Base-by-base conservation (phyloP, 2,113 vertebrate genomes). In the Hippocampus abdominalis region DNA sequence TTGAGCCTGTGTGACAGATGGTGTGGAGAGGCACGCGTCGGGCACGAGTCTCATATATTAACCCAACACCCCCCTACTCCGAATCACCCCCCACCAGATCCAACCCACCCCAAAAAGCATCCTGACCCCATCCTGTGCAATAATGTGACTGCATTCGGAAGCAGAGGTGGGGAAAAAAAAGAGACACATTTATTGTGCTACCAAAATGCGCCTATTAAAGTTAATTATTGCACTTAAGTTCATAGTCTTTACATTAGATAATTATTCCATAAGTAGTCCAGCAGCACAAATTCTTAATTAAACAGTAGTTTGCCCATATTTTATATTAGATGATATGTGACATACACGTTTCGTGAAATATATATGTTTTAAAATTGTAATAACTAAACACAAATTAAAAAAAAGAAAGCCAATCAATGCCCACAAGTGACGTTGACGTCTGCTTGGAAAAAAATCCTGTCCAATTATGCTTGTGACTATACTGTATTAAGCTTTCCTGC, bases 1-100 rank as follows among this genome's bases (percentile, higher is more conserved):
- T 87, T 89, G 74, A 72, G 81, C 61, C 60, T 0, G 61, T 68
- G 81, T 73, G 83, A 84, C 89, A 89, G 88, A 87, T 88, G 86
- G 87, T 8, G 69, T 9, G 15, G 70, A 57, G 74, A 74, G 78
- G 91, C 91, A 93, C 91, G 91, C 89, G 92, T 64, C 89, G 44
- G 86, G 84, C 92, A 91, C 91, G 89, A 88, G 91, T 69, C 79
- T 62, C 2, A 21, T 23, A 39, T 18, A 23, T 25, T 0, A 8
- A 65, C n/a, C 63, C n/a, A n/a, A n/a, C 7, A 11, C 16, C 2
- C 1, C 7, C n/a, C 29, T 1, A 0, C 3, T 13, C 0, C 23
- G 1, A 27, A 25, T 3, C 2, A 10, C 49, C 15, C 13, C 16
- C 65, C 1, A 54, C 10, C 8, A 2, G 1, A 11, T 21, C 1